Evolutionary conservation across 2,888 invertebrate genomes (phyloP), one percentile per base, ranked within the genome.

Genomic region (Resseliella maxima): DNA sequence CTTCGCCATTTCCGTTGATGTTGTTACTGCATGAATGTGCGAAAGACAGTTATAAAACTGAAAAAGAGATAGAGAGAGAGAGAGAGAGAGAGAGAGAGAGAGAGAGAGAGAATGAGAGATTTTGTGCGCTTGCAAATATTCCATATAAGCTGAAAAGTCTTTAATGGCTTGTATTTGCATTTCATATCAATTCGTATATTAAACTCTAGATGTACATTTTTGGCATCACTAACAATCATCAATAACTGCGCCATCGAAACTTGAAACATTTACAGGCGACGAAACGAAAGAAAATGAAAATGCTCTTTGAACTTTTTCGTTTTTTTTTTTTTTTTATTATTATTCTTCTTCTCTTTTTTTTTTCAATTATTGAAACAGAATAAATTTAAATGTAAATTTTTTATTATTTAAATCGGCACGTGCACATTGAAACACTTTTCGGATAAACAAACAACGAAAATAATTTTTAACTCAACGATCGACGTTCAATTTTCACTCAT

Each of bases 381-480:
- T 72, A 31, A 72, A 72, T 72, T 72, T 72, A 31, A 72, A 72
- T n/a, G n/a, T n/a, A n/a, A n/a, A n/a, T n/a, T 72, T 72, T 72
- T 72, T 72, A 72, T 72, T 72, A 72, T 72, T 72, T 31, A 72
- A 72, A 72, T 72, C 72, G 31, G 72, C 72, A 72, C 72, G 31
- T 15, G 72, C 31, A 15, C 50, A 50, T 12, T 15, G 2, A 18
- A 50, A 18, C 50, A 12, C 50, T 50, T 50, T 21, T 8, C 21
- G 21, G 18, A 50, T 12, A 2, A 21, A 50, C n/a, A n/a, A n/a
- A n/a, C n/a, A n/a, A n/a, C n/a, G n/a, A n/a, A 50, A 50, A 21
- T 21, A 50, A 50, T 50, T 18, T 50, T 50, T 50, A 15, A 18
- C 50, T 18, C 50, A 18, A 2, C 21, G 2, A 18, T 8, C 18